Evolutionary conservation across 2,888 invertebrate species (phyloP), one percentile per base, ranked within the genome.

Genomic region (Nezara viridula): DNA sequence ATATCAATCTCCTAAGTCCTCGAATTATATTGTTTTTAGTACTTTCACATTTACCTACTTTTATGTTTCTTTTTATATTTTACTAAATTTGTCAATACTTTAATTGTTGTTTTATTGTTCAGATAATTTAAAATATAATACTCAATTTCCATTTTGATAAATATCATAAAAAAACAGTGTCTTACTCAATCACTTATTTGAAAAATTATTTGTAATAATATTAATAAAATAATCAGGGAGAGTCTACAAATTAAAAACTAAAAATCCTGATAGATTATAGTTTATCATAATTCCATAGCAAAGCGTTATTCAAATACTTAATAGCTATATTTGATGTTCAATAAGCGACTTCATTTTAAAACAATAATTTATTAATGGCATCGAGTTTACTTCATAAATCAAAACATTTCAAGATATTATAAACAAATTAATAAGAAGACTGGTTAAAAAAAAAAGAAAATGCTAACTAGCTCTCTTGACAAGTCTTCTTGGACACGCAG

Each of bases 401-500:
- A 60, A 60, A 27, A 16, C 27, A 6, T 60, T 14, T 3, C 3
- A 60, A 60, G 14, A 37, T 6, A 73, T 73, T 19, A 19, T 27
- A 37, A 19, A 37, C 19, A 32, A 73, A 19, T 66, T 24, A 73
- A 32, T 6, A 37, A 37, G 14, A 73, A 37, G 6, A 32, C 60
- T 60, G 32, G 19, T 73, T 32, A 73, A 73, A 14, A 60, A n/a
- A n/a, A n/a, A 37, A 37, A 37, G 37, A 37, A 73, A 32, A 32
- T 73, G 66, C 66, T 19, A 37, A 19, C 32, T 73, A 73, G 66
- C 66, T 73, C 66, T 73, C 66, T 73, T 73, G 27, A 73, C 66
- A 73, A 44, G 37, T 9, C 66, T 37, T 73, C 7, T 37, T 37
- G 19, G 19, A 73, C 14, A 37, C 27, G 27, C 19, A 73, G 21